phyloP scores from a whole-genome alignment of 2,888 invertebrate genomes.

The Agrotis puta region DNA sequence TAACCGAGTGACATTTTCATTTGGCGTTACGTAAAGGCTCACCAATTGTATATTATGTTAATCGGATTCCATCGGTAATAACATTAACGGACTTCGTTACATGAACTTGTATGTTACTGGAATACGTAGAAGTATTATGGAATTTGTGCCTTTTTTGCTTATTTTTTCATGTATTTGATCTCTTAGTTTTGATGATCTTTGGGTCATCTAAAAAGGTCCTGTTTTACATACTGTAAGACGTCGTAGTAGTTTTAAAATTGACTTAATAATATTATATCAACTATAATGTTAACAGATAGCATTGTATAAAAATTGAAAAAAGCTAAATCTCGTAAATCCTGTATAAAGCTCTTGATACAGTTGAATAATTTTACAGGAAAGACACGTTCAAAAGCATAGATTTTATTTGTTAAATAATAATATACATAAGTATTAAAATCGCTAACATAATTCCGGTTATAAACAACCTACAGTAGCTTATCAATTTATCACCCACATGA shows the following conservation, averaged over 20 bases:
- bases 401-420: background rate
- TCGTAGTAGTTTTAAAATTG: background rate
- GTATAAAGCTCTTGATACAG: too few species aligned
- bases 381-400: too few species aligned
- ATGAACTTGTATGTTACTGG: conserved; percentile 38
- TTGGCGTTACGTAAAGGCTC: conserved; percentile 67
- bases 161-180: background rate
- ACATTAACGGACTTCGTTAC: conserved; percentile 72
- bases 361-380: too few species aligned
- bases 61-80: conserved; percentile 78
- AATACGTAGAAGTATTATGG: conserved; percentile 48
- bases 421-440: background rate
- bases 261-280: too few species aligned
- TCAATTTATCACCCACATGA: conserved; percentile 31
- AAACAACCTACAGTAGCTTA: conserved; percentile 20
- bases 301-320: too few species aligned
- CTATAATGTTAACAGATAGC: too few species aligned
- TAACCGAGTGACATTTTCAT: conserved; percentile 51
- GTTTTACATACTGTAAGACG: background rate
- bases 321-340: too few species aligned
- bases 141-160: conserved; percentile 3
- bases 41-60: conserved; percentile 74
- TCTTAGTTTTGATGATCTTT: background rate
- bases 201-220: background rate
- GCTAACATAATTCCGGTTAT: background rate